phyloP scores from a whole-genome alignment of 2,113 vertebrate species.

The Eleginops maclovinus region DNA sequence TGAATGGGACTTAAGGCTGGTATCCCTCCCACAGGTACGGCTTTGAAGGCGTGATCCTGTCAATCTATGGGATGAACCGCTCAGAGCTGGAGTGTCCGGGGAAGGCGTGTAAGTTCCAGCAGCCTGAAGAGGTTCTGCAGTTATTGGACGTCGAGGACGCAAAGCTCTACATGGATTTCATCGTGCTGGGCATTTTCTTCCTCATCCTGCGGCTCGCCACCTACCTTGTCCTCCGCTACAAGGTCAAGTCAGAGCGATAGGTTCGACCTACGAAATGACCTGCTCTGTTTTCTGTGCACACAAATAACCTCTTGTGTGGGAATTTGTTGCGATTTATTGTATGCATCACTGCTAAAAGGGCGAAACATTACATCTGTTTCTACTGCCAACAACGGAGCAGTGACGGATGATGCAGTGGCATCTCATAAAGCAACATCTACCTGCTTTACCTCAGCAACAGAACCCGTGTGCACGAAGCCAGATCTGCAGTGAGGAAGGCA shows the following conservation, averaged over 20 bases:
- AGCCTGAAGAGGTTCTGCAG: slow-evolving; percentile 91
- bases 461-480: slow-evolving; percentile 10
- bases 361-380: slow-evolving; percentile 16
- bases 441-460: slow-evolving; percentile 65
- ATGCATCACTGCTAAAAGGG: slow-evolving; percentile 52
- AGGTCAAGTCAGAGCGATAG: slow-evolving; percentile 95
- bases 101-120: slow-evolving; percentile 90
- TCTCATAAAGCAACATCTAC: slow-evolving; percentile 15
- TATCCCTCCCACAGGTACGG: slow-evolving; percentile 86
- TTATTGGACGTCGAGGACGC: slow-evolving; percentile 93
- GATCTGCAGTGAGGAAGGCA: neutral
- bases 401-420: neutral
- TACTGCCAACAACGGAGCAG: slow-evolving; percentile 12
- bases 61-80: slow-evolving; percentile 96
- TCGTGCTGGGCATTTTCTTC: slow-evolving; percentile 94
- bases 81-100: slow-evolving; percentile 89
- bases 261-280: neutral
- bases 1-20: neutral
- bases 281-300: slow-evolving; percentile 24
- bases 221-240: slow-evolving; percentile 94
- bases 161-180: slow-evolving; percentile 95
- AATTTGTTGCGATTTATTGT: slow-evolving; percentile 25
- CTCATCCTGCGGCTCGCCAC: slow-evolving; percentile 90
- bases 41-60: slow-evolving; percentile 95
- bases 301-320: slow-evolving; percentile 34